A percentile compares a stretch with the other conserved stretches of the same genome.
These are phyloP conservation scores for Eupelmus urozonus DNA, from an alignment of 2,888 invertebrate species.

Conservation along the genomic window DNA sequence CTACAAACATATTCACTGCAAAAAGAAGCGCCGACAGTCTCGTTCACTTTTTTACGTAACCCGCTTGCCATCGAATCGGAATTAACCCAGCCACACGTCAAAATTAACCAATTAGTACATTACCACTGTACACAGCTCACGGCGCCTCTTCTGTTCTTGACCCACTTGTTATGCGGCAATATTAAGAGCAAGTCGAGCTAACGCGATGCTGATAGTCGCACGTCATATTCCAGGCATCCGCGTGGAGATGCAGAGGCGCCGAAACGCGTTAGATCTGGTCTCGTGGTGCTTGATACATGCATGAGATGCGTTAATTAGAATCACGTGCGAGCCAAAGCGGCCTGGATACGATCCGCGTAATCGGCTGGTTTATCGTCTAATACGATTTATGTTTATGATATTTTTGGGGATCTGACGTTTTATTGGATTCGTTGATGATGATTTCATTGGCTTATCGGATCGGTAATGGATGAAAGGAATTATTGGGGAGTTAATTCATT, in stretches of 20 bases:
- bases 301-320: too few relatives aligned
- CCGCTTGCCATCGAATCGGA: constrained; percentile 2
- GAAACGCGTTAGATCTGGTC: constrained; percentile 9
- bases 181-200: constrained; percentile 63
- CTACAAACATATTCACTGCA: too few relatives aligned
- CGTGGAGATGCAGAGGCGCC: not conserved
- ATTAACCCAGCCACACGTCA: constrained; percentile 43
- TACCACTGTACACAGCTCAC: constrained; percentile 29
- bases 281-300: too few relatives aligned
- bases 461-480: too few relatives aligned
- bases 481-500: too few relatives aligned
- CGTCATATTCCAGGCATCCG: constrained; percentile 17
- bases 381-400: too few relatives aligned
- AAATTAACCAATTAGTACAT: constrained; percentile 47
- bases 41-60: constrained; percentile 21
- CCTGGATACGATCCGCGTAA: too few relatives aligned
- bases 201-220: constrained; percentile 34
- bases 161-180: constrained; percentile 66
- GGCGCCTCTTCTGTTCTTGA: constrained; percentile 69
- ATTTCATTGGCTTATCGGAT: too few relatives aligned
- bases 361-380: too few relatives aligned
- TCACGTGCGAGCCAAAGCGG: too few relatives aligned
- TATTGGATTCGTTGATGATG: too few relatives aligned
- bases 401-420: too few relatives aligned
- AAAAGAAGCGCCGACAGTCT: not conserved